Evolutionary conservation across 2,113 vertebrate species (phyloP).

Genomic region (Procavia capensis): DNA sequence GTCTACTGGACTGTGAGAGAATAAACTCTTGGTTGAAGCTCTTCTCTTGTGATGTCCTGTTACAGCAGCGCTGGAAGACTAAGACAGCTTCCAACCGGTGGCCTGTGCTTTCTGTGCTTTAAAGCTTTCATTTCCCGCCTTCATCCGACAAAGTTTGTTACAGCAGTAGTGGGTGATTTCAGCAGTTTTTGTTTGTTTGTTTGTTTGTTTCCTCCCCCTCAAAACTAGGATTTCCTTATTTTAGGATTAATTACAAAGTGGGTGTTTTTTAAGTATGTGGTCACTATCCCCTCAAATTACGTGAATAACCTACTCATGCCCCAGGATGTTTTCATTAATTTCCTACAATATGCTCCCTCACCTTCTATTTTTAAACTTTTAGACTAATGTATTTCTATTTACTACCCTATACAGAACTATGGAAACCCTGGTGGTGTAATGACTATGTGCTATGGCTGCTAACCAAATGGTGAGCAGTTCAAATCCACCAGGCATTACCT

Average conservation of each 20-base stretch:
- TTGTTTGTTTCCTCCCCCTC: no score
- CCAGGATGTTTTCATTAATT: constrained; percentile 26
- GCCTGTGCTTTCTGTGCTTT: not conserved
- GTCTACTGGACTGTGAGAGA: no score
- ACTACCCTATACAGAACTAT: not conserved
- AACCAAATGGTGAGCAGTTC: no score
- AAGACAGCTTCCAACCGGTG: not conserved
- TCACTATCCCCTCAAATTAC: constrained; percentile 8
- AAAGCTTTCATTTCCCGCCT: not conserved
- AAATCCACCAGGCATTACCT: no score
- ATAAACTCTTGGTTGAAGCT: no score
- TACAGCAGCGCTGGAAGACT: no score
- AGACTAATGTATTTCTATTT: not conserved
- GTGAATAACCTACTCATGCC: not conserved
- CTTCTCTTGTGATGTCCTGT: no score
- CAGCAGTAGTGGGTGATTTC: not conserved
- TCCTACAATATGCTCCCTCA: not conserved
- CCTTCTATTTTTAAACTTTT: not conserved
- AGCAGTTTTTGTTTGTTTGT: not conserved
- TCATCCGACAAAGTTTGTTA: not conserved
- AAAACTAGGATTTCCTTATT: constrained; percentile 4
- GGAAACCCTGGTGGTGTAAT: no score
- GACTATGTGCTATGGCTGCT: no score
- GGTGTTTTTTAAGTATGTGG: constrained; percentile 26
- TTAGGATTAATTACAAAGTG: not conserved